Evolutionary conservation across 2,888 invertebrate genomes (phyloP).

Genomic region (Biston stratarius): DNA sequence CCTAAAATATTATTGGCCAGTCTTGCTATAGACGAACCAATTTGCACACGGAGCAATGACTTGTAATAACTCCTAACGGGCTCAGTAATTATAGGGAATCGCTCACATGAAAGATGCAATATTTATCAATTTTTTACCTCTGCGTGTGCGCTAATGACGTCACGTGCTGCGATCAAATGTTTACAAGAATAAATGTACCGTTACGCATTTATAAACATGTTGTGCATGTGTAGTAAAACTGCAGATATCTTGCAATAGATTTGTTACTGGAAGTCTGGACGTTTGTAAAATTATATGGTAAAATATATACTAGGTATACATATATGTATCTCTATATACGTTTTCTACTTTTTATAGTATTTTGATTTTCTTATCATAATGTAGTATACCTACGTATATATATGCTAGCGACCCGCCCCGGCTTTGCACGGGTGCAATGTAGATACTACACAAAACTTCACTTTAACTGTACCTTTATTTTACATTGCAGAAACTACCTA

Average conservation of each 20-base stretch:
- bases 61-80: slow-evolving; percentile 19
- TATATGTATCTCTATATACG: too few relatives aligned
- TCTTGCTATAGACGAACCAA: slow-evolving; percentile 3
- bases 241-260: neutral
- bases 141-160: slow-evolving; percentile 49
- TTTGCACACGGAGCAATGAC: slow-evolving; percentile 32
- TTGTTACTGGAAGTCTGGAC: neutral
- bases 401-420: too few relatives aligned
- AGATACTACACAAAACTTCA: too few relatives aligned
- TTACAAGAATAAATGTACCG: slow-evolving; percentile 26
- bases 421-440: too few relatives aligned
- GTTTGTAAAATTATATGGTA: too few relatives aligned
- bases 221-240: neutral
- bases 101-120: slow-evolving; percentile 46
- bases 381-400: too few relatives aligned
- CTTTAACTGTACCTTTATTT: too few relatives aligned
- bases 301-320: too few relatives aligned
- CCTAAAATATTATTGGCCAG: too few relatives aligned
- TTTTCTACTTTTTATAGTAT: too few relatives aligned
- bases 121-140: slow-evolving; percentile 20
- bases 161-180: slow-evolving; percentile 31
- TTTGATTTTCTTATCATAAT: too few relatives aligned
- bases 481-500: too few relatives aligned
- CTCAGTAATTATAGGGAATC: slow-evolving; percentile 30
- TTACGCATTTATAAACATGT: slow-evolving; percentile 31